Percentiles rank a stretch among this genome's conserved stretches.
These are phyloP conservation scores for Oreochromis tanganicae DNA, from an alignment of 2,113 vertebrate species.

Conservation along the genomic window DNA sequence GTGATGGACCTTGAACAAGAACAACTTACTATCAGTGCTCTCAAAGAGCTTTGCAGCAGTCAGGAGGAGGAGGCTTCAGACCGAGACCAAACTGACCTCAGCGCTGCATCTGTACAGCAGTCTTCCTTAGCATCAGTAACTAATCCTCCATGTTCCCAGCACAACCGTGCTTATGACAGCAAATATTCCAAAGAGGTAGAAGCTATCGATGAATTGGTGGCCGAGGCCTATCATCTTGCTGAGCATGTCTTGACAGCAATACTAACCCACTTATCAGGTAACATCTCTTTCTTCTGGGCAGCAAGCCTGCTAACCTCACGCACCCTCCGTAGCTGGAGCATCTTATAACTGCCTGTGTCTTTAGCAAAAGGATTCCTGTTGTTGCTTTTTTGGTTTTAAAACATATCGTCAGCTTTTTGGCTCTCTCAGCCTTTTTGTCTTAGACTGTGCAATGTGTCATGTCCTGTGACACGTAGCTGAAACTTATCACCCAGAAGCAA, in stretches of 20 bases:
- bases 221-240: conserved; percentile 76
- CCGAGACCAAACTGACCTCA: background rate
- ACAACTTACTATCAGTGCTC: conserved; percentile 76
- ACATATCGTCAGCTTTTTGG: background rate
- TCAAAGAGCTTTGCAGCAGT: conserved; percentile 73
- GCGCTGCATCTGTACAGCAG: background rate
- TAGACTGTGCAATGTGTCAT: rapidly evolving
- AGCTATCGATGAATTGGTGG: conserved; percentile 72
- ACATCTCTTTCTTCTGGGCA: conserved; percentile 54
- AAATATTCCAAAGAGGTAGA: conserved; percentile 69
- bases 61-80: conserved; percentile 45
- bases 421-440: rapidly evolving
- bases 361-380: background rate
- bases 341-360: background rate
- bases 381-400: background rate
- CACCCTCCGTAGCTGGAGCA: conserved; percentile 16
- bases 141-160: conserved; percentile 21
- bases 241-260: conserved; percentile 79
- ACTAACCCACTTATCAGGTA: conserved; percentile 85
- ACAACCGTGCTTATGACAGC: conserved; percentile 24
- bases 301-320: conserved; percentile 63
- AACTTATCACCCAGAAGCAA: rapidly evolving
- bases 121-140: conserved; percentile 15
- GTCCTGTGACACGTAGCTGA: background rate
- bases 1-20: conserved; percentile 80